Conservation (phyloP, 2,113 vertebrate genomes). For the Lasiurus borealis region DNA sequence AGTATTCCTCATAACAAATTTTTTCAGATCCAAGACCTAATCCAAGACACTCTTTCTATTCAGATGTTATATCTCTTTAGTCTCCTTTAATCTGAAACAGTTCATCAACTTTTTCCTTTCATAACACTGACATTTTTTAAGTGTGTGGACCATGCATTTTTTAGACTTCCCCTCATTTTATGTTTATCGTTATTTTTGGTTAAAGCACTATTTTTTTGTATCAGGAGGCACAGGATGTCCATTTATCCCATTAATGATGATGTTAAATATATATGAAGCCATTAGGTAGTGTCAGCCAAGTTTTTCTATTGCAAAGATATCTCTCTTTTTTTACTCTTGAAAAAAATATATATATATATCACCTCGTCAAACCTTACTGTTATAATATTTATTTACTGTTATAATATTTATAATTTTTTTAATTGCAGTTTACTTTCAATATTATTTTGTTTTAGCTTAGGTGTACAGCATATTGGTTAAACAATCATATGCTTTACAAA, state of each 20-base stretch:
- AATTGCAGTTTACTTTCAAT: not conserved
- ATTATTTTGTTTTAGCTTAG: not conserved
- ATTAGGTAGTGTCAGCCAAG: not conserved
- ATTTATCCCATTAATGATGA: not conserved
- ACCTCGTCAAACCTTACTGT: not conserved
- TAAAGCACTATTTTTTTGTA: not conserved
- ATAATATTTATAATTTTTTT: not conserved
- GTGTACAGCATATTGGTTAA: not conserved
- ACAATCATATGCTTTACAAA: not conserved
- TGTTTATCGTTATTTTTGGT: constrained; percentile 2
- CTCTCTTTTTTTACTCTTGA: not conserved
- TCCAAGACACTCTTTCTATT: not conserved
- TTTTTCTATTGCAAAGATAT: not conserved
- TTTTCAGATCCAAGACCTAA: not conserved
- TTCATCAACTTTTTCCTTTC: not conserved
- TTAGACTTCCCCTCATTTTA: not conserved
- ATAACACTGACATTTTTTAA: not conserved
- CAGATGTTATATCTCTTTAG: not conserved
- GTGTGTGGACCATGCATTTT: not conserved
- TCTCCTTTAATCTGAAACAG: not conserved
- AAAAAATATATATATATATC: not conserved
- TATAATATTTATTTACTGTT: not conserved
- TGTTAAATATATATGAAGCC: not conserved
- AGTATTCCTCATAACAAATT: not conserved
- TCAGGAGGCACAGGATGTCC: not conserved